Conservation (phyloP, 2,888 invertebrate genomes). For the Azorinus chamasolen region DNA sequence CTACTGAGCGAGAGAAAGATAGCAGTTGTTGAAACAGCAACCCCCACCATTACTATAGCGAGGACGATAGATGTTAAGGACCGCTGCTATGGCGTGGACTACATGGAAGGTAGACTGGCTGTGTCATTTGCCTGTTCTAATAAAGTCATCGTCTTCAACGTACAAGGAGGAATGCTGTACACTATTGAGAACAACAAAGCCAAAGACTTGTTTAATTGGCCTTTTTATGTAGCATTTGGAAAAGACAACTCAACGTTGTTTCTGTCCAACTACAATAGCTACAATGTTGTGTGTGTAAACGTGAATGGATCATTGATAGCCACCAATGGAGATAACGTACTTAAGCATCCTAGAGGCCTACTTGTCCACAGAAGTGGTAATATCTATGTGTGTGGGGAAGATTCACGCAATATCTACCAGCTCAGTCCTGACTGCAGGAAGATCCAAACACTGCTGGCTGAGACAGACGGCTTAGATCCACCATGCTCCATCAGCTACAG, state of each 20-base stretch:
- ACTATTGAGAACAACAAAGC: background rate
- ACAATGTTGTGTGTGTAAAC: background rate
- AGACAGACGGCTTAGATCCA: background rate
- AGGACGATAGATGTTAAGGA: background rate
- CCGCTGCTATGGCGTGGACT: background rate
- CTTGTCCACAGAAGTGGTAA: background rate
- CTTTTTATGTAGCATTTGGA: background rate
- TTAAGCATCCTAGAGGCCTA: background rate
- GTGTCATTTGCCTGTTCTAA: background rate
- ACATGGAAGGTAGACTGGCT: background rate
- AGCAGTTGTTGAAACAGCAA: too few relatives aligned
- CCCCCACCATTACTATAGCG: too few relatives aligned
- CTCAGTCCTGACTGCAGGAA: background rate
- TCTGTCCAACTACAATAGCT: background rate
- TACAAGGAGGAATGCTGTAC: background rate
- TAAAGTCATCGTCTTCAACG: background rate
- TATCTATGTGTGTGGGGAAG: background rate
- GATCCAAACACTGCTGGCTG: background rate
- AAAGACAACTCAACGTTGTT: background rate
- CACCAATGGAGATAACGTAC: background rate
- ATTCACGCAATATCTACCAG: constrained; percentile 5
- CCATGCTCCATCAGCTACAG: background rate
- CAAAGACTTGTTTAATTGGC: background rate
- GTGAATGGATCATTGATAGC: background rate
- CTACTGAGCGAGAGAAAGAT: too few relatives aligned